Conservation (phyloP, 2,888 invertebrate genomes). For the Euzophera pinguis region DNA sequence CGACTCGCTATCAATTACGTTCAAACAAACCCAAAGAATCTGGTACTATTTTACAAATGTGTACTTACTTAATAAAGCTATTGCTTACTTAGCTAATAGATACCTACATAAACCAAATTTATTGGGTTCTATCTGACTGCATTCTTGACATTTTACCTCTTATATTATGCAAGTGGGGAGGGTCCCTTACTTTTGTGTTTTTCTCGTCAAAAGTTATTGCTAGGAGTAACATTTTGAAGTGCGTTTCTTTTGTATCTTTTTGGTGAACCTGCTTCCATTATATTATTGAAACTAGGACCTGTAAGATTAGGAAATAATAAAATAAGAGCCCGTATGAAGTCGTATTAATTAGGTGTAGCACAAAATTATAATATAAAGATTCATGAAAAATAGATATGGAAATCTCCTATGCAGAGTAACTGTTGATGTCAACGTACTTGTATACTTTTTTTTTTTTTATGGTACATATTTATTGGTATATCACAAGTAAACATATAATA, state of each 20-base stretch:
- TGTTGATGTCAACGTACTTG: too few species aligned
- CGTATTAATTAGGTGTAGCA: too few species aligned
- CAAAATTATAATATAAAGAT: too few species aligned
- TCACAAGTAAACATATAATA: too few species aligned
- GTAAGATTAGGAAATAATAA: too few species aligned
- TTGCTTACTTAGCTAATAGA: conserved; percentile 7
- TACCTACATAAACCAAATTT: conserved; percentile 15
- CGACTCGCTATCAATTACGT: conserved; percentile 6
- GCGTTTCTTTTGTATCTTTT: not conserved
- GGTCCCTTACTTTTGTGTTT: conserved; percentile 56
- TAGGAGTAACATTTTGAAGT: conserved; percentile 47
- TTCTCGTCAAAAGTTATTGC: conserved; percentile 54
- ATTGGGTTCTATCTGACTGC: conserved; percentile 20
- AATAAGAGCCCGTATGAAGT: too few species aligned
- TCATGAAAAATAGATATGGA: too few species aligned
- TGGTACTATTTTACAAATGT: conserved; percentile 18
- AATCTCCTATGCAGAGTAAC: too few species aligned
- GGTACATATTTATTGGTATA: too few species aligned
- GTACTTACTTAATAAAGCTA: conserved; percentile 13
- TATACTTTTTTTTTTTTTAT: too few species aligned
- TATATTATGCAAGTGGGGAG: conserved; percentile 57
- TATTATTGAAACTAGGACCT: too few species aligned
- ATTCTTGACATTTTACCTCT: conserved; percentile 27
- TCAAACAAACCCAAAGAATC: not conserved
- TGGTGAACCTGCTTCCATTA: too few species aligned